These are phyloP conservation scores for Rhincodon typus DNA, from an alignment of 2,797 vertebrate genomes.

Conservation along the genomic window DNA sequence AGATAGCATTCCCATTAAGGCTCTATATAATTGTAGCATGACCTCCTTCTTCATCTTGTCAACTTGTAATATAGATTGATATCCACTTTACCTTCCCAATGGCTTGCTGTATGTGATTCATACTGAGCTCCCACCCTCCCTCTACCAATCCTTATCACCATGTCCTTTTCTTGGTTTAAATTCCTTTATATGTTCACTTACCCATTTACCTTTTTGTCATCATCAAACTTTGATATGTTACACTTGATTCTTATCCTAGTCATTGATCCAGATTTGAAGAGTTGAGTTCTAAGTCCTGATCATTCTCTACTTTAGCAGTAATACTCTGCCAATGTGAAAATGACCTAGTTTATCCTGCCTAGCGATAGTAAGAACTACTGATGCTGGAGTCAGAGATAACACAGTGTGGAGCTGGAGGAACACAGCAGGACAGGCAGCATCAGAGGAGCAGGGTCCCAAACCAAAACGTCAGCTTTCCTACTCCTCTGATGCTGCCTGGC, in stretches of 20 bases:
- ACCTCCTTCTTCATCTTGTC: too few species aligned
- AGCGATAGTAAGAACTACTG: too few species aligned
- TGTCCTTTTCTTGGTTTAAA: too few species aligned
- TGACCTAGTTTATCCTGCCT: neutral
- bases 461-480: too few species aligned
- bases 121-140: too few species aligned
- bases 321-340: neutral
- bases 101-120: neutral
- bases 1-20: too few species aligned
- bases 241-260: neutral
- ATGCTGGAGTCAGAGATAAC: too few species aligned
- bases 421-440: too few species aligned
- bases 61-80: neutral
- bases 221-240: neutral
- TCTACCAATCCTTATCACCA: neutral
- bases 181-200: neutral
- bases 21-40: too few species aligned
- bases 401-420: too few species aligned
- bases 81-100: neutral
- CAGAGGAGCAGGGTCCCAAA: too few species aligned
- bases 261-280: neutral
- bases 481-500: too few species aligned
- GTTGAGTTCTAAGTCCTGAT: neutral
- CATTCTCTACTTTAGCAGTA: neutral
- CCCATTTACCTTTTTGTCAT: neutral